Evolutionary conservation across 2,888 invertebrate species (phyloP).

Genomic region (Phalera bucephala): DNA sequence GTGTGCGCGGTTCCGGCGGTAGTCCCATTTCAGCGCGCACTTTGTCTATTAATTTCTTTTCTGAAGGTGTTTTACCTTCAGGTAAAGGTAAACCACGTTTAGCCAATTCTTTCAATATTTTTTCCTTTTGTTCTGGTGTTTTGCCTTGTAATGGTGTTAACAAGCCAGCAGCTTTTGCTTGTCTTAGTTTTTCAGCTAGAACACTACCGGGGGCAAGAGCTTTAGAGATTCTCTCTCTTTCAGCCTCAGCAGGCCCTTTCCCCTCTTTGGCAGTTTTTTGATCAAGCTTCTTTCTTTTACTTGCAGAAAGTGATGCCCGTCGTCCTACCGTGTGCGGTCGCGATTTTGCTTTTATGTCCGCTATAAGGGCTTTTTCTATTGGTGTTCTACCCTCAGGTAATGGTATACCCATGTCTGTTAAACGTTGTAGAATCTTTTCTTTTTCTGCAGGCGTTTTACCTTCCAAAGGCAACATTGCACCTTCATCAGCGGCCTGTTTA

Average conservation of each 20-base stretch:
- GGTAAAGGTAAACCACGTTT: slow-evolving; percentile 14
- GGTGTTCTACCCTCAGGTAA: slow-evolving; percentile 37
- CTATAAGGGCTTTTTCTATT: slow-evolving; percentile 37
- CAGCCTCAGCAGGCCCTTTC: slow-evolving; percentile 30
- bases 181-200: background rate
- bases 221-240: slow-evolving; percentile 3
- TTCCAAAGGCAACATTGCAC: slow-evolving; percentile 34
- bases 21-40: slow-evolving; percentile 11
- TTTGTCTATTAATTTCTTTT: slow-evolving; percentile 7
- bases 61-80: slow-evolving; percentile 13
- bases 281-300: background rate
- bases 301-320: too few relatives aligned
- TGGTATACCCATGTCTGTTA: slow-evolving; percentile 27
- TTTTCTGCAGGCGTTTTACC: slow-evolving; percentile 34
- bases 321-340: too few relatives aligned
- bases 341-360: too few relatives aligned
- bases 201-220: background rate
- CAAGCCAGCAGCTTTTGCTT: slow-evolving; percentile 6
- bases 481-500: slow-evolving; percentile 23
- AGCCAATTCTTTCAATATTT: slow-evolving; percentile 12
- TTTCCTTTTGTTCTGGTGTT: slow-evolving; percentile 10
- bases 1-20: slow-evolving; percentile 14
- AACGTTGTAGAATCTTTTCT: slow-evolving; percentile 33
- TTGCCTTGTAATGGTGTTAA: slow-evolving; percentile 17
- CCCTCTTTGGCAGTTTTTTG: slow-evolving; percentile 25